phyloP scores from a whole-genome alignment of 2,113 vertebrate genomes.

The Ariopsis seemanni region DNA sequence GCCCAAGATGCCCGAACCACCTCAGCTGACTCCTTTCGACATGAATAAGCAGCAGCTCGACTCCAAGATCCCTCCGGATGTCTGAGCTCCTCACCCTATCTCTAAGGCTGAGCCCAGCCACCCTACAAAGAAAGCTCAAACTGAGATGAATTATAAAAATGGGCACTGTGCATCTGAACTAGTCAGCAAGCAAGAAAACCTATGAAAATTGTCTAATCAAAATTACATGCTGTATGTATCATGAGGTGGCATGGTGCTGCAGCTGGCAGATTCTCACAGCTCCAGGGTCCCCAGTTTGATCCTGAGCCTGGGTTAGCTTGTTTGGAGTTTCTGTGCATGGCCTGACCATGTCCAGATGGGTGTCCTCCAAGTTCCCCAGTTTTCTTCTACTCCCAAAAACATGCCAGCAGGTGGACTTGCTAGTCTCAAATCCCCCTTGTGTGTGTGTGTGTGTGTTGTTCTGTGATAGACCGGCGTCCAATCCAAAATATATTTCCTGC shows the following conservation, averaged over 20 bases:
- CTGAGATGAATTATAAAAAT: background rate
- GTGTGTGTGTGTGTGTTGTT: background rate
- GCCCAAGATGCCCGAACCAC: too few species aligned
- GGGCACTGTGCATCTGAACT: background rate
- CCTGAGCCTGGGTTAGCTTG: background rate
- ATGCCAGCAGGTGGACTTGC: background rate
- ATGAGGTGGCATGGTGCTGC: background rate
- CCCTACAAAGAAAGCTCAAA: too few species aligned
- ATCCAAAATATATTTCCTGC: background rate
- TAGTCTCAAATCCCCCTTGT: background rate
- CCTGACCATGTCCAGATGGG: background rate
- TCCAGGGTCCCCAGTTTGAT: background rate
- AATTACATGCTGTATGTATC: background rate
- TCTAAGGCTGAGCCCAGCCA: too few species aligned
- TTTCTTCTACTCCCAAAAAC: background rate
- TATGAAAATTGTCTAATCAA: background rate
- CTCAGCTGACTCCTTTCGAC: too few species aligned
- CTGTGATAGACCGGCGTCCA: background rate
- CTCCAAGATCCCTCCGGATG: too few species aligned
- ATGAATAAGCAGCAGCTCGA: too few species aligned
- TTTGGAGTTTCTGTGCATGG: background rate
- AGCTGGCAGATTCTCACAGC: background rate
- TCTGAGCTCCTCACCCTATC: too few species aligned
- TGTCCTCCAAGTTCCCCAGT: background rate
- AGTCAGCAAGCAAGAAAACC: background rate